Base-by-base conservation (phyloP, 2,888 invertebrate genomes). In the Drosophila monieri region DNA sequence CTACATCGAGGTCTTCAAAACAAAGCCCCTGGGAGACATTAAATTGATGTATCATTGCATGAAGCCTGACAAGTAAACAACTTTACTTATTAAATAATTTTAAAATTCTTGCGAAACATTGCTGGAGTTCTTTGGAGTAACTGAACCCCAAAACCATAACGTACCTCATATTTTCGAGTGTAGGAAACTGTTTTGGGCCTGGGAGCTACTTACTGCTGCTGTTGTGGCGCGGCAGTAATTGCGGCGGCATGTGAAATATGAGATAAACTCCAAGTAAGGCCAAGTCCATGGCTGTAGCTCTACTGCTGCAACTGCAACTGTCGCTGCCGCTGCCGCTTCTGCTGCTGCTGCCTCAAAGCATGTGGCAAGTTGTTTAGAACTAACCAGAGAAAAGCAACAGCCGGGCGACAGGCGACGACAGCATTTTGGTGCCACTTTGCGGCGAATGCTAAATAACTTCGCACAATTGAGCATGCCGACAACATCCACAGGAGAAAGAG, bases 171-270 rank as follows among this genome's bases (percentile, higher is more conserved):
- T 21, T 43, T 43, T 21, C 43, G 10, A 35, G 46, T 21, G 35
- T 6, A 18, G 32, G 73, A 30, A 54, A 61, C 47, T 56, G 65
- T 57, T 66, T 72, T 43, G 49, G 43, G 54, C 54, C 46, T 47
- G 52, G 56, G 68, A 70, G 85, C 73, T 81, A 88, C 85, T 74
- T 81, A 83, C 76, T 74, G 79, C 76, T 65, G 64, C 47, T 47
- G 27, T 6, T 30, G 48, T 18, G 30, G 49, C 49, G 79, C 77
- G 74, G 86, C 88, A 84, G 84, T 84, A 84, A 84, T 84, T 84
- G 84, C 84, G 84, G 88, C 89, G 84, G 84, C 84, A 84, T 84
- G 84, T 84, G 84, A 84, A 84, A 88, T 84, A 84, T 84, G 88
- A 84, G 84, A 84, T 84, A 84, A 84, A 88, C 88, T 87, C 88